These are phyloP conservation scores for Dromiciops gliroides DNA, from an alignment of 2,113 vertebrate species.

Conservation along the genomic window DNA sequence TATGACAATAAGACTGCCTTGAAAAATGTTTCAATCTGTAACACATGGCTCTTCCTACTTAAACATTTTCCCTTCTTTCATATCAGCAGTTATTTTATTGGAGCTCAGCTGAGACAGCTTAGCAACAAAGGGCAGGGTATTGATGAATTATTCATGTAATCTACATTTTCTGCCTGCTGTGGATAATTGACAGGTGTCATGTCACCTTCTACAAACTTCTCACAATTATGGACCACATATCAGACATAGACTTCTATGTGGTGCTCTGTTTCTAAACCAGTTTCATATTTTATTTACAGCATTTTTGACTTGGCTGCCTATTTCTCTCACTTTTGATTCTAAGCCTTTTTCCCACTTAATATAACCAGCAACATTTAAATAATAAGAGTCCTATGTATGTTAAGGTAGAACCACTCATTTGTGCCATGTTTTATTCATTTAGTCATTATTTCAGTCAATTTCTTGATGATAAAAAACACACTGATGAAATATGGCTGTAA, in stretches of 20 bases:
- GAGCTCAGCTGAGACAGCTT: conserved; percentile 76
- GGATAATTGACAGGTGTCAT: conserved; percentile 87
- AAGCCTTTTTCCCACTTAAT: conserved; percentile 74
- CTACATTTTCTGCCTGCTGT: conserved; percentile 84
- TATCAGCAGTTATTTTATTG: conserved; percentile 79
- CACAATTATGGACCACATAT: conserved; percentile 83
- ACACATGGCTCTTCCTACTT: conserved; percentile 75
- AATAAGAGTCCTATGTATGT: conserved; percentile 60
- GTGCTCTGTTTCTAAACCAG: conserved; percentile 67
- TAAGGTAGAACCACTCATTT: conserved; percentile 68
- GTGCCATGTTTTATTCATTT: conserved; percentile 40
- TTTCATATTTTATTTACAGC: conserved; percentile 86
- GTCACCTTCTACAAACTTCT: conserved; percentile 83
- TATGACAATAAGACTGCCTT: conserved; percentile 49
- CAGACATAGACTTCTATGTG: conserved; percentile 72
- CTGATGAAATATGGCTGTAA: conserved; percentile 71
- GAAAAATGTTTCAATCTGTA: conserved; percentile 62
- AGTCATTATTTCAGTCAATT: conserved; percentile 70
- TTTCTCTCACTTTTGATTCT: conserved; percentile 69
- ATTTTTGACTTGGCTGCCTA: conserved; percentile 69
- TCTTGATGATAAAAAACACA: conserved; percentile 72
- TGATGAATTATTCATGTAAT: conserved; percentile 88
- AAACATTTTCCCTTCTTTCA: conserved; percentile 79
- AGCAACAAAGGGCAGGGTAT: conserved; percentile 82
- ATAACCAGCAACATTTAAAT: conserved; percentile 76